phyloP scores from a whole-genome alignment of 2,797 vertebrate species.

The Sphenodon punctatus region DNA sequence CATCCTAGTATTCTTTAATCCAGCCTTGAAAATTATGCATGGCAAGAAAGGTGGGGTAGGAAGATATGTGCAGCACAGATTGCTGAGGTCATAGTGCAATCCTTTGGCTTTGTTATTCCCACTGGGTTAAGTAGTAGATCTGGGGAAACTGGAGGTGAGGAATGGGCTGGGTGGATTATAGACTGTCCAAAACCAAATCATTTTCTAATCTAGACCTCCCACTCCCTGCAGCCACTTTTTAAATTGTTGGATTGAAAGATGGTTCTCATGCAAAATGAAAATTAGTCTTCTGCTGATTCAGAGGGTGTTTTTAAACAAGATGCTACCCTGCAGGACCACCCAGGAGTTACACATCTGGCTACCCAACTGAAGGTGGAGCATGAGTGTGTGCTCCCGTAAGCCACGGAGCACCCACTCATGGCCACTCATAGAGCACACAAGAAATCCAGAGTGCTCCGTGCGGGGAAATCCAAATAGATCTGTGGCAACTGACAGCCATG shows the following conservation, averaged over 20 bases:
- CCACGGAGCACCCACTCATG: too few species aligned
- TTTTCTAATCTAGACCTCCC: neutral
- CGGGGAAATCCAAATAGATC: too few species aligned
- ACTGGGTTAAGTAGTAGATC: neutral
- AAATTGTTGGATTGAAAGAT: neutral
- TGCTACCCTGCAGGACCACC: too few species aligned
- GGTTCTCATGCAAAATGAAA: neutral
- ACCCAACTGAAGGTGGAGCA: too few species aligned
- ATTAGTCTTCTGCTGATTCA: neutral
- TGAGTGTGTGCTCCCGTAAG: too few species aligned
- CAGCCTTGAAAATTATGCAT: rapidly evolving
- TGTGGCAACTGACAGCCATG: too few species aligned
- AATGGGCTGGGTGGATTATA: neutral
- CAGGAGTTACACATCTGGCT: too few species aligned
- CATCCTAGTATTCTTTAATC: neutral
- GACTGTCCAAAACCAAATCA: neutral
- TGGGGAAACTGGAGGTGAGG: neutral
- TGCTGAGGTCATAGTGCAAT: neutral
- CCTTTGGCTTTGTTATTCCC: neutral
- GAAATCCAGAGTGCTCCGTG: too few species aligned
- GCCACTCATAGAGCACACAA: too few species aligned
- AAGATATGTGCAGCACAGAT: neutral
- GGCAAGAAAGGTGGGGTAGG: neutral
- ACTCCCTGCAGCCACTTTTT: neutral
- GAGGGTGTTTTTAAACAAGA: too few species aligned